Conservation (phyloP, 2,113 vertebrate genomes). For the Nestor notabilis region DNA sequence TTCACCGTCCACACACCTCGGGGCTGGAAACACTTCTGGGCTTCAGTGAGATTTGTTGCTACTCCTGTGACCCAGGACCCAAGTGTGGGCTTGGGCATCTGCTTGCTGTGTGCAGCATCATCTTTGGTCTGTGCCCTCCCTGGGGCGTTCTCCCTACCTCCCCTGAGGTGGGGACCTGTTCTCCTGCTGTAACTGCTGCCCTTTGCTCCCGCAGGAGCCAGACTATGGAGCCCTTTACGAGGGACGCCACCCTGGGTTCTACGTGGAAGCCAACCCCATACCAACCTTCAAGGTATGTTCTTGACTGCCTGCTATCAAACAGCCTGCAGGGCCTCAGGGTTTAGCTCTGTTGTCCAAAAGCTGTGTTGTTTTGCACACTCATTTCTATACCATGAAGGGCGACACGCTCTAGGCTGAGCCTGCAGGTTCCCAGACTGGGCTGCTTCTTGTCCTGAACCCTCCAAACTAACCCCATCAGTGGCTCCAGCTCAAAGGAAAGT, state of each 20-base stretch:
- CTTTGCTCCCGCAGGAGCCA: slow-evolving; percentile 82
- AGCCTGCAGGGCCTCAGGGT: not conserved
- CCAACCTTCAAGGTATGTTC: slow-evolving; percentile 91
- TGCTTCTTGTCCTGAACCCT: not conserved
- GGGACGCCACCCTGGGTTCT: slow-evolving; percentile 94
- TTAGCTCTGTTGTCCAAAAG: not conserved
- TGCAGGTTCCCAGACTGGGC: not conserved
- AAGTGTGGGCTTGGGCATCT: not conserved
- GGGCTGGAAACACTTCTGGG: not conserved
- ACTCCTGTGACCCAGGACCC: not conserved
- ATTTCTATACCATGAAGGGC: not conserved
- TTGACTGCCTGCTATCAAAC: not conserved
- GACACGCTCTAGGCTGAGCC: not conserved
- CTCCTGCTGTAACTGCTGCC: not conserved
- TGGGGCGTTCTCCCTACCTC: not conserved
- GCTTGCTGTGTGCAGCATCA: not conserved
- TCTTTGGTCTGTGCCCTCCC: not conserved
- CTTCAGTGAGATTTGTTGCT: not conserved
- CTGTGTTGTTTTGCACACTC: not conserved
- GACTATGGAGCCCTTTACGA: slow-evolving; percentile 96
- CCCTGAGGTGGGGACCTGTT: not conserved
- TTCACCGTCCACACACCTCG: not conserved
- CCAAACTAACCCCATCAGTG: not conserved
- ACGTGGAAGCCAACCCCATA: slow-evolving; percentile 98
- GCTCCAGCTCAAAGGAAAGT: not conserved